Evolutionary conservation across 2,113 vertebrate species (phyloP).

Genomic region (Cyphomyrus plagiostoma): DNA sequence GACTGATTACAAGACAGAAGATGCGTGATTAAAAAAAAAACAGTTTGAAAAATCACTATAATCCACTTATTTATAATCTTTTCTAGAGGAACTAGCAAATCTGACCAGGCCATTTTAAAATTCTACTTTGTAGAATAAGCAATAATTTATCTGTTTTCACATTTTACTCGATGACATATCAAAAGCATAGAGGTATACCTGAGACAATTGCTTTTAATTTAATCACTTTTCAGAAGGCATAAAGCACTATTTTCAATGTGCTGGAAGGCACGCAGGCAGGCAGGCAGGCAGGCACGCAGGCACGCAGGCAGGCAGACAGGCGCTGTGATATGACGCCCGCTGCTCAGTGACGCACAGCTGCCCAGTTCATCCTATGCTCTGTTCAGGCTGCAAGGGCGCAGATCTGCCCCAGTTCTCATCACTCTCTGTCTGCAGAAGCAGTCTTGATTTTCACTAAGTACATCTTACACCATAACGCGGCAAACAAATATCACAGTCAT

Average conservation of each 20-base stretch:
- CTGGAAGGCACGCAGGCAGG: too few species aligned
- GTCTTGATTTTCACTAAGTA: not conserved
- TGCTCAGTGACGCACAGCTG: not conserved
- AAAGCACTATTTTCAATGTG: too few species aligned
- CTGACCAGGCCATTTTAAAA: not conserved
- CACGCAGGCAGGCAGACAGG: too few species aligned
- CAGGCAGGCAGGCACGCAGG: too few species aligned
- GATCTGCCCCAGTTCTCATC: conserved; percentile 16
- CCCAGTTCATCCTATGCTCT: not conserved
- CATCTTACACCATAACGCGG: not conserved
- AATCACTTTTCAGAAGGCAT: too few species aligned
- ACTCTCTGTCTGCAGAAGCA: conserved; percentile 1
- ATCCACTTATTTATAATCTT: not conserved
- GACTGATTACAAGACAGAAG: not conserved
- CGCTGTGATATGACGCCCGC: not conserved
- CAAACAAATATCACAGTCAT: not conserved
- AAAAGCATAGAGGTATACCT: not conserved
- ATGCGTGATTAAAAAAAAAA: too few species aligned
- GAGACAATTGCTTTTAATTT: too few species aligned
- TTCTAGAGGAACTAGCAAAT: not conserved
- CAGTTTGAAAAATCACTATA: not conserved
- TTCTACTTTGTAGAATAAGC: not conserved
- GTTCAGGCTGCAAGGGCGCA: conserved; percentile 13
- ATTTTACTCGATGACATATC: not conserved
- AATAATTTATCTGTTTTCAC: not conserved